Conservation (phyloP, 53 echinoderm and acorn worm species). For the Zoroaster sp. region DNA sequence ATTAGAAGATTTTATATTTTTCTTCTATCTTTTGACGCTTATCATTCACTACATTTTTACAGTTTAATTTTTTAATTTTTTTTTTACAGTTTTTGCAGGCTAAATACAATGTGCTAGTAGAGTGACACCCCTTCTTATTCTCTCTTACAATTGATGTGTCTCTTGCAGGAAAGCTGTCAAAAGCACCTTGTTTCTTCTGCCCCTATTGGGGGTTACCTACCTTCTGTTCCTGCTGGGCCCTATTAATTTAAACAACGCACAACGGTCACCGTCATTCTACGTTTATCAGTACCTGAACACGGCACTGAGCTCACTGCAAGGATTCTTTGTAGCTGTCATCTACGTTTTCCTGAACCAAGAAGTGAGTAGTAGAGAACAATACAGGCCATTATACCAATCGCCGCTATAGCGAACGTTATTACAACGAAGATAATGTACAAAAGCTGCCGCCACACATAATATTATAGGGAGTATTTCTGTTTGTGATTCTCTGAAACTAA, state of each 20-base stretch:
- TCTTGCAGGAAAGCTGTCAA: conserved; percentile 85
- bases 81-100: not conserved
- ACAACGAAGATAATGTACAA: no score
- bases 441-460: no score
- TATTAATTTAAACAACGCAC: not conserved
- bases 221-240: conserved; percentile 78
- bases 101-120: not conserved
- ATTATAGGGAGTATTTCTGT: no score
- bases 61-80: no score
- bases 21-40: no score
- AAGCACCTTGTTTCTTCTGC: conserved; percentile 80
- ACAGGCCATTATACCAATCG: no score
- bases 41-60: no score
- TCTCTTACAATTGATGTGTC: not conserved
- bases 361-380: conserved; percentile 39
- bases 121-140: not conserved
- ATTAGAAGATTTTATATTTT: no score
- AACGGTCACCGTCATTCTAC: conserved; percentile 2
- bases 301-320: conserved; percentile 78
- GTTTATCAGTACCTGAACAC: conserved; percentile 79
- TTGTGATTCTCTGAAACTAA: no score
- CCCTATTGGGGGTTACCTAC: conserved; percentile 82
- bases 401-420: no score
- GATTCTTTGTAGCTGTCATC: conserved; percentile 92
- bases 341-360: conserved; percentile 96